phyloP scores from a whole-genome alignment of 2,113 vertebrate species.

The Crotalus tigris region DNA sequence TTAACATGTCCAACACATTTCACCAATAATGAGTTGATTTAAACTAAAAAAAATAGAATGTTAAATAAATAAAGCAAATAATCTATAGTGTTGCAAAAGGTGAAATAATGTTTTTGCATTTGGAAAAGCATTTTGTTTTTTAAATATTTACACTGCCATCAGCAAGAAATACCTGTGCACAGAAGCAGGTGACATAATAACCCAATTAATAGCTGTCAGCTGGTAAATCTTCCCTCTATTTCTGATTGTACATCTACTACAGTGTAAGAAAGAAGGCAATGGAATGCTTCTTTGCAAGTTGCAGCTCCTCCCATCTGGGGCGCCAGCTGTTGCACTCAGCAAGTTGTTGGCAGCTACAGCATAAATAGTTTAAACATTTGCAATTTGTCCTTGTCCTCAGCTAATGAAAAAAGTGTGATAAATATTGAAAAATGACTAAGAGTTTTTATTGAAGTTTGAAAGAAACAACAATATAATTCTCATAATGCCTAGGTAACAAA shows the following conservation, averaged over 20 bases:
- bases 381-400: neutral
- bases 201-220: neutral
- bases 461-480: neutral
- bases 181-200: neutral
- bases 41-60: neutral
- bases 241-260: neutral
- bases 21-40: constrained; percentile 2
- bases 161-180: neutral
- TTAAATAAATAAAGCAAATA: neutral
- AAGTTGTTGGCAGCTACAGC: neutral
- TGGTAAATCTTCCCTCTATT: neutral
- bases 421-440: neutral
- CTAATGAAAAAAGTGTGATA: neutral
- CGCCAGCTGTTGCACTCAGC: neutral
- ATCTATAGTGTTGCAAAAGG: neutral
- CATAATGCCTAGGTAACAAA: neutral
- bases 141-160: neutral
- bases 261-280: neutral
- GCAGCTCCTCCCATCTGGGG: neutral
- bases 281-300: neutral
- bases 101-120: neutral
- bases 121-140: neutral
- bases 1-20: constrained; percentile 12
- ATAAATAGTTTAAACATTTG: neutral
- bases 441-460: neutral